phyloP scores from a whole-genome alignment of 2,113 vertebrate genomes.

The Xiphophorus hellerii region DNA sequence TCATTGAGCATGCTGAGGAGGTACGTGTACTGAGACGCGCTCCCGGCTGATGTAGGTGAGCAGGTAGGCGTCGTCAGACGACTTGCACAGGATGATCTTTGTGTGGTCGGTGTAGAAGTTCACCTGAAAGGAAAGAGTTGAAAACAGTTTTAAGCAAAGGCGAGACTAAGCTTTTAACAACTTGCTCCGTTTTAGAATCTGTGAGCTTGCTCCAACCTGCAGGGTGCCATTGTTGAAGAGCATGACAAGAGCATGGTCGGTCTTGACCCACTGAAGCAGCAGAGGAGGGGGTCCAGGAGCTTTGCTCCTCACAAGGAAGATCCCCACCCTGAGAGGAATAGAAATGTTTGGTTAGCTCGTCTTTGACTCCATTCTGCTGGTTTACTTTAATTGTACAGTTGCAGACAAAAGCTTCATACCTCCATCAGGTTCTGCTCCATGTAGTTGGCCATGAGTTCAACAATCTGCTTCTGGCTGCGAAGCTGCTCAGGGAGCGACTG shows the following conservation, averaged over 20 bases:
- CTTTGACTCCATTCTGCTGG: neutral
- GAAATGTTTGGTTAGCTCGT: neutral
- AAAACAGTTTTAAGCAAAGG: neutral
- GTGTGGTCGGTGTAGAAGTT: constrained; percentile 98
- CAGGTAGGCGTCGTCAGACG: constrained; percentile 87
- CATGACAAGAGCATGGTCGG: constrained; percentile 95
- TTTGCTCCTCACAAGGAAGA: constrained; percentile 82
- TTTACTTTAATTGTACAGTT: neutral
- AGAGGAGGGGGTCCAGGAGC: constrained; percentile 81
- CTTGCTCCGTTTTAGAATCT: neutral
- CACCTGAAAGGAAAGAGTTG: constrained; percentile 78
- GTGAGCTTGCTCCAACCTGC: constrained; percentile 80
- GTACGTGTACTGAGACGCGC: constrained; percentile 90
- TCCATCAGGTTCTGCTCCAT: constrained; percentile 98
- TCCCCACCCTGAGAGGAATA: constrained; percentile 87
- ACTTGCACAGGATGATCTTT: constrained; percentile 94
- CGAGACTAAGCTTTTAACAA: neutral
- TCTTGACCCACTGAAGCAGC: constrained; percentile 97
- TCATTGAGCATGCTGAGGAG: constrained; percentile 87
- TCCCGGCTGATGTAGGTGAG: constrained; percentile 95
- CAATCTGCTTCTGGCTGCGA: constrained; percentile 88
- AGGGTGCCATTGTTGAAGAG: constrained; percentile 94
- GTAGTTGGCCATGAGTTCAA: constrained; percentile 92
- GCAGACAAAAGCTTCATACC: constrained; percentile 68
- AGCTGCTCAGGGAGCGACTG: constrained; percentile 88